Conservation (phyloP, 92 coral and sea anemone genomes). For the Galaxea fascicularis region DNA sequence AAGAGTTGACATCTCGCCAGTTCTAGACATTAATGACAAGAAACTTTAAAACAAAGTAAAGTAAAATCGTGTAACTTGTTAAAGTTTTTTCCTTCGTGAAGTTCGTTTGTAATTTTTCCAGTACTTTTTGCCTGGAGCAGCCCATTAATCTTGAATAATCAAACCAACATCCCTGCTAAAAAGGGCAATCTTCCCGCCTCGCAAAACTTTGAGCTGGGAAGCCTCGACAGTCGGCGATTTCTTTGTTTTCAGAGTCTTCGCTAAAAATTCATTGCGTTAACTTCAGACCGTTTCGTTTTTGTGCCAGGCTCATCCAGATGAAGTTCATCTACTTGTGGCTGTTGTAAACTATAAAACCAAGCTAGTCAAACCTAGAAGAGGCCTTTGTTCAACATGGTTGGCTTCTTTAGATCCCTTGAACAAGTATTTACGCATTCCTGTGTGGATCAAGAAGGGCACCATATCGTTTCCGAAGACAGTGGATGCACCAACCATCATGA, state of each 20-base stretch:
- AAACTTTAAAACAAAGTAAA: neutral
- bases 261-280: neutral
- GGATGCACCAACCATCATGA: slow-evolving; percentile 85
- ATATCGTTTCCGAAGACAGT: slow-evolving; percentile 79
- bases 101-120: no score
- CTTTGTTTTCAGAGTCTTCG: no score
- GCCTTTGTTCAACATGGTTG: slow-evolving; percentile 96
- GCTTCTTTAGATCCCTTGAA: slow-evolving; percentile 76
- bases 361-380: slow-evolving; percentile 82
- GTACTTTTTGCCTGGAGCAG: no score
- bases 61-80: no score
- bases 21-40: neutral
- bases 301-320: slow-evolving; percentile 81
- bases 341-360: slow-evolving; percentile 95
- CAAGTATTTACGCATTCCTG: slow-evolving; percentile 64
- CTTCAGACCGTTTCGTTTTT: neutral
- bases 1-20: neutral
- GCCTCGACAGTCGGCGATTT: no score
- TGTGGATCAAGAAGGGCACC: slow-evolving; percentile 91
- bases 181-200: no score
- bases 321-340: slow-evolving; percentile 93
- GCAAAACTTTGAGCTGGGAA: no score
- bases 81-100: no score
- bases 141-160: no score
- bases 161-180: no score